Evolutionary conservation across 2,797 vertebrate genomes (phyloP).

Genomic region (Calcarius lapponicus): DNA sequence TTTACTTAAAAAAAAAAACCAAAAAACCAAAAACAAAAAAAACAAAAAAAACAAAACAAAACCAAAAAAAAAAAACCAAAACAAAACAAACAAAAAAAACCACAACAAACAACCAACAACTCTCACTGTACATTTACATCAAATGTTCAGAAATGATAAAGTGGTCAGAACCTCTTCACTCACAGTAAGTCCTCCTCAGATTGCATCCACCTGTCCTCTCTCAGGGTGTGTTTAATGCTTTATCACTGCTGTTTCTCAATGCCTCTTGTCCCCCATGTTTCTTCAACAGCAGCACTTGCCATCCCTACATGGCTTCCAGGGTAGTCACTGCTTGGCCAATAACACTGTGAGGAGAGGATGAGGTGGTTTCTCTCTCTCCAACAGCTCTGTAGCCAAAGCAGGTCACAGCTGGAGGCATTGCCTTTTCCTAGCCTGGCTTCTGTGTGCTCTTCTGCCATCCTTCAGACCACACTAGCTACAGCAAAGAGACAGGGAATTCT

Average conservation of each 20-base stretch:
- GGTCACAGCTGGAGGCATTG: neutral
- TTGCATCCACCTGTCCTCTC: neutral
- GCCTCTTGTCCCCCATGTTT: neutral
- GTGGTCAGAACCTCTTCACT: neutral
- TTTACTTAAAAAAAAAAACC: neutral
- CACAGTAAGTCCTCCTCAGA: neutral
- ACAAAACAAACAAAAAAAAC: neutral
- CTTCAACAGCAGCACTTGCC: neutral
- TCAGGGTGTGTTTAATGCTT: neutral
- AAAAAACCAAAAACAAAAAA: neutral
- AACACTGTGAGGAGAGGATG: neutral
- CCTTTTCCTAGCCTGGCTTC: neutral
- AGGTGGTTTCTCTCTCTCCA: neutral
- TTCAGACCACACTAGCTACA: neutral
- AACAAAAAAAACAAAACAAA: neutral
- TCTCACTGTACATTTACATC: neutral
- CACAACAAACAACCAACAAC: too few relatives aligned
- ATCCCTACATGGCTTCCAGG: rapidly evolving
- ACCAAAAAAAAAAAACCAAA: neutral
- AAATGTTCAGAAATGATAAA: neutral
- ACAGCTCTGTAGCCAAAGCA: neutral
- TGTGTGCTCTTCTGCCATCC: neutral
- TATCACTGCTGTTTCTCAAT: neutral
- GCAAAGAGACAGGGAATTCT: neutral
- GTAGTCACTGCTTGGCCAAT: neutral